Percentiles rank a stretch among this genome's conserved stretches.
phyloP scores from a whole-genome alignment of 92 coral and sea anemone species.

The Porites rus region DNA sequence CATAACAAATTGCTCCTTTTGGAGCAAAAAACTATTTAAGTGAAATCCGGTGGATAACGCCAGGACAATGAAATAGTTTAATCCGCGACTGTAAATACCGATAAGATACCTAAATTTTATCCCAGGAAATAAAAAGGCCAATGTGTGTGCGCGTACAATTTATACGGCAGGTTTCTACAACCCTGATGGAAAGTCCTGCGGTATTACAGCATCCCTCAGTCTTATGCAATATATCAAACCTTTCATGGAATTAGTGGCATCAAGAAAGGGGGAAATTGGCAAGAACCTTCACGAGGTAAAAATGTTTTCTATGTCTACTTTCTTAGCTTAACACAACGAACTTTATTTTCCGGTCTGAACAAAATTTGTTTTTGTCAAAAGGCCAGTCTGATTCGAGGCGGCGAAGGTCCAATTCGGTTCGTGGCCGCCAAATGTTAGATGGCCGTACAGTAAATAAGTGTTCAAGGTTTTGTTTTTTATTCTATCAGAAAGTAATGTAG shows the following conservation, averaged over 20 bases:
- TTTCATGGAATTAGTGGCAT: conserved; percentile 6
- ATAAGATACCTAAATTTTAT: neutral
- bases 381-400: no score
- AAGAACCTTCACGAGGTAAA: conserved; percentile 11
- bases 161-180: conserved; percentile 40
- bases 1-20: no score
- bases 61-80: neutral
- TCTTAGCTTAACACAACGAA: no score
- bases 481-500: no score
- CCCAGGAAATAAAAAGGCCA: no score
- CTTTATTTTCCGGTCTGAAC: no score
- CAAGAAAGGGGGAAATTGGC: conserved; percentile 19
- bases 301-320: neutral
- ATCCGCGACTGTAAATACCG: neutral
- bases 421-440: no score
- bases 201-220: conserved; percentile 4
- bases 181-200: conserved; percentile 44
- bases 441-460: no score
- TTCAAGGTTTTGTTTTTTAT: no score
- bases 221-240: conserved; percentile 37
- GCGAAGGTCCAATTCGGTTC: no score
- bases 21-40: no score
- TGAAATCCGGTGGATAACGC: neutral
- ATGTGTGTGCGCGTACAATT: neutral
- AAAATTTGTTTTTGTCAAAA: no score